These are phyloP conservation scores for Psettodes erumei DNA, from an alignment of 2,113 vertebrate species.

Conservation along the genomic window DNA sequence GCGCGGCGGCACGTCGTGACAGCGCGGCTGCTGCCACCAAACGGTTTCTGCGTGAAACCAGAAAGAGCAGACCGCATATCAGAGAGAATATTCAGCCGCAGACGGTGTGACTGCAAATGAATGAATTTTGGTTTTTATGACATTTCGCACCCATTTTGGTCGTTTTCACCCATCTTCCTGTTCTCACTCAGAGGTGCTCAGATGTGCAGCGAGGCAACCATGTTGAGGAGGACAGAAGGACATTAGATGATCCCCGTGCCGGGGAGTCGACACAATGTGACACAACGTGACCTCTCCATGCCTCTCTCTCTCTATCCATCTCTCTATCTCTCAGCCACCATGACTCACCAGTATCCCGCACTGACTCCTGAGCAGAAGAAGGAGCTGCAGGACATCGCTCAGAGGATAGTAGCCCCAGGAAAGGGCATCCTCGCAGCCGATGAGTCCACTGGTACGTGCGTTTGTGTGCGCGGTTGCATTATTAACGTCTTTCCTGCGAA, in stretches of 20 bases:
- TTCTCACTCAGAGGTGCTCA: neutral
- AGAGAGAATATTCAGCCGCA: neutral
- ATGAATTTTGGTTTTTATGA: constrained; percentile 17
- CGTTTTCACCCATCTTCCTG: neutral
- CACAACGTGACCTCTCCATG: constrained; percentile 19
- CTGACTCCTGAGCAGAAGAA: constrained; percentile 96
- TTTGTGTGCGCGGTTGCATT: neutral
- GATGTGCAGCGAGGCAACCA: neutral
- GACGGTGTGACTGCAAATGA: neutral
- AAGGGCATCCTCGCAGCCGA: constrained; percentile 97
- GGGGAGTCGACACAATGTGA: neutral
- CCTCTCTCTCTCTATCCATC: constrained; percentile 15
- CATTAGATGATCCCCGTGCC: constrained; percentile 10
- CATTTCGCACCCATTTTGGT: constrained; percentile 2
- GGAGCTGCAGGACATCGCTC: constrained; percentile 92
- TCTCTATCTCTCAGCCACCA: constrained; percentile 76
- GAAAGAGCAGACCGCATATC: neutral
- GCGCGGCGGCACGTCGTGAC: constrained; percentile 5
- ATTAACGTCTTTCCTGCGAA: too few relatives aligned
- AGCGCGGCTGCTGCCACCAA: neutral
- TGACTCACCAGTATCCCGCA: constrained; percentile 94
- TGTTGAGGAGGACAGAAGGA: constrained; percentile 19
- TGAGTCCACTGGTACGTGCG: constrained; percentile 92
- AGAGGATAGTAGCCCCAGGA: constrained; percentile 91
- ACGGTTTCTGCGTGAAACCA: neutral